Evolutionary conservation across 1,140 invertebrate species (phyloP).

Genomic region (Lasaia peninsularis): DNA sequence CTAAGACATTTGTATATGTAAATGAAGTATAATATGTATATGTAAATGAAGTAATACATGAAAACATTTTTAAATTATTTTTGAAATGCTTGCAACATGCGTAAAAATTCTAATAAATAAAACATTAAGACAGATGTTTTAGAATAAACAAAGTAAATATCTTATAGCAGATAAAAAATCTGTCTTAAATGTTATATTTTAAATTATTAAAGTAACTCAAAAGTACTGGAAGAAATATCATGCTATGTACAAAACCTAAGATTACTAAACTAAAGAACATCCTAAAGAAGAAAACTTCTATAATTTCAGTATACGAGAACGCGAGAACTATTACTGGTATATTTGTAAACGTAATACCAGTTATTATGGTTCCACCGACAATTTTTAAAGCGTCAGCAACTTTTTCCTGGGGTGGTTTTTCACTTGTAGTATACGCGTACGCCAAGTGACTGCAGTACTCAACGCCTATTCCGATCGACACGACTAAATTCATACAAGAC

Average conservation of each 20-base stretch:
- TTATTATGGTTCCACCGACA: conserved; percentile 92
- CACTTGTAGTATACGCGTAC: conserved; percentile 86
- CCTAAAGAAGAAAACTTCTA: conserved; percentile 95
- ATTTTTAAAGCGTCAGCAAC: conserved; percentile 85
- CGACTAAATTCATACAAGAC: conserved; percentile 94
- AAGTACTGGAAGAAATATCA: conserved; percentile 93
- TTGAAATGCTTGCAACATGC: no score
- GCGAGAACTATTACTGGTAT: conserved; percentile 93
- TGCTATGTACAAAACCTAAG: conserved; percentile 92
- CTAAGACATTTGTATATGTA: no score
- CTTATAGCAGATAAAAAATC: no score
- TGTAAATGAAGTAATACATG: no score
- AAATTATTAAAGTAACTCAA: conserved; percentile 62
- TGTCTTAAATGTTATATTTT: conserved; percentile 25
- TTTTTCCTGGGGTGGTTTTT: conserved; percentile 78
- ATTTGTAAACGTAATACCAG: conserved; percentile 96
- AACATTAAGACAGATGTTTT: no score
- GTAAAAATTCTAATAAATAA: no score
- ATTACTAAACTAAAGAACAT: conserved; percentile 96
- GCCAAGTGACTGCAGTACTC: conserved; percentile 96
- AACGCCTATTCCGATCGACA: conserved; percentile 94
- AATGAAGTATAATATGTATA: no score
- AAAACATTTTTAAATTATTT: no score
- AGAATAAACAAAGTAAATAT: no score
- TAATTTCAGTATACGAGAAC: conserved; percentile 93